These are phyloP conservation scores for Sturnira hondurensis DNA, from an alignment of 2,113 vertebrate species.

Conservation along the genomic window DNA sequence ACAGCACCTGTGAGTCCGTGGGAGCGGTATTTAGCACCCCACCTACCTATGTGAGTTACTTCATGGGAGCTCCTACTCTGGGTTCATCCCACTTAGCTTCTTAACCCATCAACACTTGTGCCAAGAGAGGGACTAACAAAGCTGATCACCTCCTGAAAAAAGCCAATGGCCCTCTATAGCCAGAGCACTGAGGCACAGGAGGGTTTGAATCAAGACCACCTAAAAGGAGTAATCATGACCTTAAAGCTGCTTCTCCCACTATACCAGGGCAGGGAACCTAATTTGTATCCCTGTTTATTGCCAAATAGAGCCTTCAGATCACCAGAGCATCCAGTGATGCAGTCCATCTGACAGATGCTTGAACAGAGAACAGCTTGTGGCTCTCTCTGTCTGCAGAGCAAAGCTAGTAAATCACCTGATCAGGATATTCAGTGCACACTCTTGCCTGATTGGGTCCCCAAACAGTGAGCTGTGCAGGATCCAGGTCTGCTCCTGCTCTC, in stretches of 20 bases:
- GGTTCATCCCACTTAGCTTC: not conserved
- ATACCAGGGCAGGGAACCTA: not conserved
- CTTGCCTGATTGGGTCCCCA: not conserved
- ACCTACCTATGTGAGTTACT: not conserved
- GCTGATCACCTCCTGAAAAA: not conserved
- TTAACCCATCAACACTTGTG: not conserved
- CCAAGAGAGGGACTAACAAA: not conserved
- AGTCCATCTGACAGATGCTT: too few species aligned
- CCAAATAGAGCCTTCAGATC: not conserved
- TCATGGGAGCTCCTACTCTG: not conserved
- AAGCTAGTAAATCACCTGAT: not conserved
- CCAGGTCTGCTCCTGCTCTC: not conserved
- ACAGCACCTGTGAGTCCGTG: not conserved
- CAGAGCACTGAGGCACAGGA: not conserved
- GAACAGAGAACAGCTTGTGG: not conserved
- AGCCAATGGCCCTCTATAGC: not conserved
- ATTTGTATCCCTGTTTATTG: not conserved
- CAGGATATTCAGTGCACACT: not conserved
- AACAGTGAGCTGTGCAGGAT: not conserved
- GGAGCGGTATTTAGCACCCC: not conserved
- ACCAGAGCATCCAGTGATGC: too few species aligned
- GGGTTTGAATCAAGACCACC: not conserved
- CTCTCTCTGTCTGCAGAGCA: not conserved
- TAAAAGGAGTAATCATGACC: not conserved
- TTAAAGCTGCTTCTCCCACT: not conserved